Evolutionary conservation across 2,797 vertebrate species (phyloP).

Genomic region (Clarias fuscus): DNA sequence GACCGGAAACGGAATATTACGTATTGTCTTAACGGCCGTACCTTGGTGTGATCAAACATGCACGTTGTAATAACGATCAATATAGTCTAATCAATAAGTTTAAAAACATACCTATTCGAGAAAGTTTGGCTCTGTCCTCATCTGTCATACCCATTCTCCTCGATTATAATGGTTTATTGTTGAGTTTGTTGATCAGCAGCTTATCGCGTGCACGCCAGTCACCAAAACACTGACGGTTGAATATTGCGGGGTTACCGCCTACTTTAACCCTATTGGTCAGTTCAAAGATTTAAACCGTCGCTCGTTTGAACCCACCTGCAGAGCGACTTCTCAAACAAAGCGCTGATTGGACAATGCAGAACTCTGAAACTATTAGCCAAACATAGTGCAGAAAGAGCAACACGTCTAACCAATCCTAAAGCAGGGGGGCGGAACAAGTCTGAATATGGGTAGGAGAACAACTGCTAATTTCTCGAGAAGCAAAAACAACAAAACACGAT

Average conservation of each 20-base stretch:
- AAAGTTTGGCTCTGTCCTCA: background rate
- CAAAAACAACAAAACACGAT: no score
- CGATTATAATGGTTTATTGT: background rate
- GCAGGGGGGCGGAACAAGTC: background rate
- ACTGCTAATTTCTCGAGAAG: background rate
- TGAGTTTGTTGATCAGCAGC: background rate
- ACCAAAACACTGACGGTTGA: constrained; percentile 39
- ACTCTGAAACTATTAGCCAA: background rate
- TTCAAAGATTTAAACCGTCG: constrained; percentile 41
- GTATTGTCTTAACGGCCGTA: background rate
- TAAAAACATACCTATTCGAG: constrained; percentile 38
- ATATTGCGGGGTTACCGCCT: constrained; percentile 27
- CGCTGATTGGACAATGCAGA: background rate
- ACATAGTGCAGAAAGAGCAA: background rate
- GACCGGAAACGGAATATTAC: background rate
- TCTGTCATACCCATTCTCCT: constrained; percentile 32
- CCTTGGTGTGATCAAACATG: background rate
- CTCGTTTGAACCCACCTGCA: background rate
- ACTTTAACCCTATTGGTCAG: constrained; percentile 38
- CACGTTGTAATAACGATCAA: background rate
- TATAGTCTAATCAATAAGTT: background rate
- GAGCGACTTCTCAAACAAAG: background rate
- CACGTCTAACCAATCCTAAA: background rate
- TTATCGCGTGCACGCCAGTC: background rate
- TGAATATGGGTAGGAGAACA: background rate